A percentile compares a stretch with the other conserved stretches of the same genome.
These are phyloP conservation scores for Syngnathus acus DNA, from an alignment of 2,797 vertebrate genomes.

Conservation along the genomic window DNA sequence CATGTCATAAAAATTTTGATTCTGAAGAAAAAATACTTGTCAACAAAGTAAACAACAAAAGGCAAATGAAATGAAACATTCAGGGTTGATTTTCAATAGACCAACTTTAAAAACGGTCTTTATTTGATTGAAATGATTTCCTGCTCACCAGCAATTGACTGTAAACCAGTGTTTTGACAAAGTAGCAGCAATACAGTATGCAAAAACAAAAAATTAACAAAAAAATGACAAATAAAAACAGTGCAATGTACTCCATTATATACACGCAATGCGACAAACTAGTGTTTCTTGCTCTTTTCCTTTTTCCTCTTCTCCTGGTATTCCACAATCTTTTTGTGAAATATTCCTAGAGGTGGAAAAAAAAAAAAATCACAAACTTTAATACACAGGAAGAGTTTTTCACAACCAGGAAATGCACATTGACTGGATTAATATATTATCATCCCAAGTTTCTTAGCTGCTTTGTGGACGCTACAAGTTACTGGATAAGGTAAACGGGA, in stretches of 20 bases:
- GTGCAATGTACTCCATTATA: slow-evolving; percentile 33
- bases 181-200: slow-evolving; percentile 45
- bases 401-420: neutral
- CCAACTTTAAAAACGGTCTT: slow-evolving; percentile 27
- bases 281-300: slow-evolving; percentile 63
- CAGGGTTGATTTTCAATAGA: neutral
- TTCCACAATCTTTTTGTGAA: slow-evolving; percentile 67
- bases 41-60: neutral
- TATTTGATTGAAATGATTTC: slow-evolving; percentile 47
- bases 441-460: neutral
- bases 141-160: slow-evolving; percentile 17
- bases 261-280: slow-evolving; percentile 24
- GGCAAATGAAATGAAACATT: neutral
- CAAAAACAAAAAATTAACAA: slow-evolving; percentile 4
- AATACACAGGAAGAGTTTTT: neutral
- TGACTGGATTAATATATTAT: neutral
- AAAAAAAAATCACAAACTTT: neutral
- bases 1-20: neutral
- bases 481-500: neutral
- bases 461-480: neutral
- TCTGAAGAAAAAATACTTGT: neutral
- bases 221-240: slow-evolving; percentile 29
- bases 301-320: slow-evolving; percentile 61
- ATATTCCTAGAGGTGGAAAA: slow-evolving; percentile 57
- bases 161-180: slow-evolving; percentile 28